Evolutionary conservation across 2,888 invertebrate genomes (phyloP), one percentile per base, ranked within the genome.

Genomic region (Polia nebulosa): DNA sequence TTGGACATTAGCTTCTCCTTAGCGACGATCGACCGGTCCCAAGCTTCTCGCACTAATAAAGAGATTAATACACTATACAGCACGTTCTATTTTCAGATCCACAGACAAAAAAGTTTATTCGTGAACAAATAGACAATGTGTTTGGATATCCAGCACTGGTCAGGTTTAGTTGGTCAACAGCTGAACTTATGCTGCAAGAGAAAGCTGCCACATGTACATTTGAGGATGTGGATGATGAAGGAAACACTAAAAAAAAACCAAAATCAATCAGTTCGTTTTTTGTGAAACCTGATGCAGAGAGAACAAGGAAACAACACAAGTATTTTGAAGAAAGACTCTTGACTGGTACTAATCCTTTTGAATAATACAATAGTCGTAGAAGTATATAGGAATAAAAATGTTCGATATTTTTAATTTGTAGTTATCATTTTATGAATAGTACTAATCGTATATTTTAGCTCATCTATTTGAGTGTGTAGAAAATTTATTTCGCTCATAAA

Each of bases 151-250:
- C 99, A 0, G 97, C 97, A 61, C 95, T 99, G 22, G 99, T 99
- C 0, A 96, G 99, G 72, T 99, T 99, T 91, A 99, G 99, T 90
- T 99, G 99, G 99, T 99, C 99, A 0, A 99, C 99, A 0, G 98
- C 99, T 0, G 97, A 97, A 72, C 97, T 97, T 53, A 97, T 98
- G 81, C 91, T 99, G 17, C 96, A 98, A 76, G 97, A 97, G 7
- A 96, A 97, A 59, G 98, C 98, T 0, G 96, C 97, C 22, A 91
- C 95, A 13, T 97, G 97, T 55, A 97, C 97, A 64, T 97, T 98
- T 96, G 98, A 97, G 88, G 96, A 97, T 72, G 85, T 92, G 3
- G 96, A 97, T 15, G 96, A 96, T 0, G 95, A 96, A 25, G 91
- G 90, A 29, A 88, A 88, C 0, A 87, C 89, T 76, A 96, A 89